Conservation (phyloP, 2,797 vertebrate species). For the Mus minutoides region DNA sequence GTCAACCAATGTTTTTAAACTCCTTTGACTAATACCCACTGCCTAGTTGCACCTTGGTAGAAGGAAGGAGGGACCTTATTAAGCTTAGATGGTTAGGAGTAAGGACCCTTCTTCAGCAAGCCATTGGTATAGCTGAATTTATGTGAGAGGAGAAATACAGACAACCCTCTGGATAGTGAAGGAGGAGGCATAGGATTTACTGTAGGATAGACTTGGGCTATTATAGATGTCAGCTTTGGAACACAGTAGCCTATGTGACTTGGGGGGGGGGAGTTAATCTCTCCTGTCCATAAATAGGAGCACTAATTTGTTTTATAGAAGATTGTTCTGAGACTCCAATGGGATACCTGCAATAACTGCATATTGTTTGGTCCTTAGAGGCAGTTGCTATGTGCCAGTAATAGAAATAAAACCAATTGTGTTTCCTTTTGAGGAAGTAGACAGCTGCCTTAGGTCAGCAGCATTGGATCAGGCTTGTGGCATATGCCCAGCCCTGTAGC, state of each 20-base stretch:
- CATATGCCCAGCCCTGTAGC: background rate
- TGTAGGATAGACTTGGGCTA: background rate
- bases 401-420: background rate
- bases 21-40: background rate
- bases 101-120: background rate
- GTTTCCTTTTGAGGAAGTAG: background rate
- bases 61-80: background rate
- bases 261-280: background rate
- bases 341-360: fast-evolving
- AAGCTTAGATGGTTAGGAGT: background rate
- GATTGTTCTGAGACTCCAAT: background rate
- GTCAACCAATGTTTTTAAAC: background rate
- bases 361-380: background rate
- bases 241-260: background rate
- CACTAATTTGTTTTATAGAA: background rate
- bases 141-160: too few species aligned
- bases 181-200: background rate
- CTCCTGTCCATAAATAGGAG: background rate
- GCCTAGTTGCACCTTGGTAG: background rate
- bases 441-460: background rate
- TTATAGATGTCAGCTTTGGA: background rate
- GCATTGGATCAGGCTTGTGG: background rate
- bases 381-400: background rate
- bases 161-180: background rate
- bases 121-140: background rate